Base-by-base conservation (phyloP, 2,797 vertebrate genomes). In the Perdix hodgsoniae region DNA sequence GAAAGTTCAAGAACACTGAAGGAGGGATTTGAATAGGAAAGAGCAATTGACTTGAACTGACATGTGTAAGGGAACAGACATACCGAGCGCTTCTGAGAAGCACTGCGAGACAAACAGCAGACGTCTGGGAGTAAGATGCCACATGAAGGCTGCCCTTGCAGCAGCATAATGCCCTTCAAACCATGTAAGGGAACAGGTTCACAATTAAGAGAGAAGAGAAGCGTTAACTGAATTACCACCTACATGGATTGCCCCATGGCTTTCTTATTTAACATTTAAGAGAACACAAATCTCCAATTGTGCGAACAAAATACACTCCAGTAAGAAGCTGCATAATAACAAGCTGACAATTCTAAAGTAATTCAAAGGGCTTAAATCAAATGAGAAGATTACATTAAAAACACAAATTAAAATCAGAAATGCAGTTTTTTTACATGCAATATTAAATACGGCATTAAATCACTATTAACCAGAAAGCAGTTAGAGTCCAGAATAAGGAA, bases 11-110 rank as follows among this genome's bases (percentile, higher is more conserved):
- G 78, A 93, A 90, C 0, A 8, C 57, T 57, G 65, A 91, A 93
- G 78, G 71, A 86, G 72, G 77, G 57, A 77, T 94, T 93, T 93
- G 65, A 90, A 61, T 29, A 64, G 77, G 81, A 91, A 94, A 86
- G 75, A 87, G 35, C 75, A 88, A 90, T 47, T 95, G 86, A 94
- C 91, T 75, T 75, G 69, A 93, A 83, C 42, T 77, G 78, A 74
- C 40, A 59, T 31, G 61, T 61, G 70, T 86, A 39, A 90, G 54
- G 83, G 87, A 95, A 67, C 9, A 77, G 83, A 71, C 82, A 59
- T 5, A 87, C 54, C 6, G 42, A 18, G 42, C 10, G 42, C 42
- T 9, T 91, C 65, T 54, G 75, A 90, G 83, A 83, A 91, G 65
- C 44, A 29, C 88, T 39, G 57, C 0, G 1, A 91, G 72, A 91